Percentiles rank a stretch among this genome's conserved stretches.
Conservation (phyloP, 1,140 invertebrate genomes). For the Orchesella cincta region DNA sequence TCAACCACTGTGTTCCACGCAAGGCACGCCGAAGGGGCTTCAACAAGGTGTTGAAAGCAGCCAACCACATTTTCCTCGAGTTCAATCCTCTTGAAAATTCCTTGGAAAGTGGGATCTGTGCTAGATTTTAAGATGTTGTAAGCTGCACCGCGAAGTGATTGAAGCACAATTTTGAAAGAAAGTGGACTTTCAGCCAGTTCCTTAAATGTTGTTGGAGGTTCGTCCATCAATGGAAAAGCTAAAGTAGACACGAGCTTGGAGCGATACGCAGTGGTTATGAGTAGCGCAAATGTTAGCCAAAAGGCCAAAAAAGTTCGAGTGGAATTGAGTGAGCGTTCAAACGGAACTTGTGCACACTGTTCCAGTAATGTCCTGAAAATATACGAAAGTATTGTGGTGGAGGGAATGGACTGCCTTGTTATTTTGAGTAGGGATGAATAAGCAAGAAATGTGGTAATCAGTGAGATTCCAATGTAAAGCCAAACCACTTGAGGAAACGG, state of each 20-base stretch:
- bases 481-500: constrained; percentile 31
- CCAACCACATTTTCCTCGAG: background rate
- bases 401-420: background rate
- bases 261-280: constrained; percentile 29
- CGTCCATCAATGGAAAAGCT: constrained; percentile 5
- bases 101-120: background rate
- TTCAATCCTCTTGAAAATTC: constrained; percentile 8
- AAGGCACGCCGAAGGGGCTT: background rate
- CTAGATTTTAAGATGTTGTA: background rate
- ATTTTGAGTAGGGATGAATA: background rate
- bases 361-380: background rate
- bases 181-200: constrained; percentile 12
- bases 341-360: background rate
- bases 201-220: constrained; percentile 20
- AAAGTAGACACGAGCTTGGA: constrained; percentile 10
- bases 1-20: background rate
- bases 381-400: background rate
- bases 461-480: background rate
- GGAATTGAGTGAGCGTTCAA: background rate
- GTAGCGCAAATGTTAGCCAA: constrained; percentile 12
- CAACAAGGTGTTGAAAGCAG: background rate
- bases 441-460: background rate
- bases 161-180: background rate
- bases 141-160: background rate
- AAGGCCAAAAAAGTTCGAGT: background rate